Evolutionary conservation across 2,113 vertebrate species (phyloP).

Genomic region (Machaerirhynchus nigripectus): DNA sequence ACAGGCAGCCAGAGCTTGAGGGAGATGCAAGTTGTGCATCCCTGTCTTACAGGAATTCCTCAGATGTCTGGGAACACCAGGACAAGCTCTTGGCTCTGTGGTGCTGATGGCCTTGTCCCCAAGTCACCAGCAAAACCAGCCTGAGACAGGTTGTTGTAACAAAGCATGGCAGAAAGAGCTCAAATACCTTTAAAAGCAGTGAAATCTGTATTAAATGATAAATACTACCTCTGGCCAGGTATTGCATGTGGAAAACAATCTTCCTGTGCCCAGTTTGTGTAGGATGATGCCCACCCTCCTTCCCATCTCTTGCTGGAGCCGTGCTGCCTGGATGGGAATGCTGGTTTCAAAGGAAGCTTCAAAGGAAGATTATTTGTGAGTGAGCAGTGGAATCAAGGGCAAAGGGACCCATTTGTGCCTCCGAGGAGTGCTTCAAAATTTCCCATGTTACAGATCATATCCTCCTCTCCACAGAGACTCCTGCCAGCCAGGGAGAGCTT

Average conservation of each 20-base stretch:
- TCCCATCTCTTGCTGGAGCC: neutral
- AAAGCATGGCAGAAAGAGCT: neutral
- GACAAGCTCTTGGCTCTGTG: neutral
- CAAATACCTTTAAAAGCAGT: neutral
- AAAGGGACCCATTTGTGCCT: neutral
- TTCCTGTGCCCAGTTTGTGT: neutral
- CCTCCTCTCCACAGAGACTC: neutral
- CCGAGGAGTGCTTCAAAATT: neutral
- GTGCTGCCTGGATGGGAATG: neutral
- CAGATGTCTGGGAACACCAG: neutral
- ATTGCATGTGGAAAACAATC: fast-evolving
- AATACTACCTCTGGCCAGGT: neutral
- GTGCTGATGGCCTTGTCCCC: neutral
- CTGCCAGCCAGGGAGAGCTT: neutral
- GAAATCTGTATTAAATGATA: neutral
- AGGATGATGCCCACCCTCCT: too few species aligned
- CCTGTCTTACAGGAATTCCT: fast-evolving
- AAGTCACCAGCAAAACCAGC: neutral
- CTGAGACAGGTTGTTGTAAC: neutral
- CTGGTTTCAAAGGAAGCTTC: neutral
- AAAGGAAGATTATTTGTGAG: neutral
- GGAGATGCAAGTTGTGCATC: neutral
- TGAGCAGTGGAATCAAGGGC: fast-evolving
- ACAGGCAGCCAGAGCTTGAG: neutral
- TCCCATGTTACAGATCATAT: neutral